Base-by-base conservation (phyloP, 2,888 invertebrate species). In the Plutella xylostella region DNA sequence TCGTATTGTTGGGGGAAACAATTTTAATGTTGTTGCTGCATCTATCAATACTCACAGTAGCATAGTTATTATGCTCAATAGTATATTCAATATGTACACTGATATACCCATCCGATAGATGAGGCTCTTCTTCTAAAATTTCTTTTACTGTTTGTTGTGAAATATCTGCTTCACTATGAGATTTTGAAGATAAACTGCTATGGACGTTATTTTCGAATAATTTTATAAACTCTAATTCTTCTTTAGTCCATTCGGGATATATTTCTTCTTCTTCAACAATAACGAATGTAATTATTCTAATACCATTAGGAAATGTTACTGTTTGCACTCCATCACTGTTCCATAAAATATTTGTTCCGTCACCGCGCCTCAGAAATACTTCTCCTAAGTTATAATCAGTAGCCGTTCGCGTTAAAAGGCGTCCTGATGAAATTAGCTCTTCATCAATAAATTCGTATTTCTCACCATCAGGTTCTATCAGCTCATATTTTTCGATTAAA, bases 51-150 rank as follows among this genome's bases (percentile, higher is more conserved):
- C 67, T 69, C 15, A 86, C 65, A n/a, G 82, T 78, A n/a, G 85
- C 72, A 54, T 85, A 87, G 62, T 85, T 76, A 28, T 65, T 61
- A 65, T 87, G 86, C 58, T 87, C 87, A 48, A 83, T 63, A 1
- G 67, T 68, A 51, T 63, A 73, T 35, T 64, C 51, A 7, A 39
- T 12, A 7, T 39, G 14, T 9, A 82, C 55, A n/a, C 72, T 73
- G 45, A 79, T 40, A 49, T 70, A 82, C 6, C 80, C 80, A 55
- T 80, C 80, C 1, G 51, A 55, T 48, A 66, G 56, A 20, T 15
- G 7, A 3, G 28, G 9, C 9, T 28, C 28, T 28, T 28, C 4
- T 6, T 28, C 28, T n/a, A n/a, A n/a, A n/a, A n/a, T n/a, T 28
- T 28, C 15, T 34, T 34, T 9, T 17, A 9, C 15, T 17, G 17